Evolutionary conservation across 2,797 vertebrate genomes (phyloP), one percentile per base, ranked within the genome.

Genomic region (Sebastes ruberrimus): DNA sequence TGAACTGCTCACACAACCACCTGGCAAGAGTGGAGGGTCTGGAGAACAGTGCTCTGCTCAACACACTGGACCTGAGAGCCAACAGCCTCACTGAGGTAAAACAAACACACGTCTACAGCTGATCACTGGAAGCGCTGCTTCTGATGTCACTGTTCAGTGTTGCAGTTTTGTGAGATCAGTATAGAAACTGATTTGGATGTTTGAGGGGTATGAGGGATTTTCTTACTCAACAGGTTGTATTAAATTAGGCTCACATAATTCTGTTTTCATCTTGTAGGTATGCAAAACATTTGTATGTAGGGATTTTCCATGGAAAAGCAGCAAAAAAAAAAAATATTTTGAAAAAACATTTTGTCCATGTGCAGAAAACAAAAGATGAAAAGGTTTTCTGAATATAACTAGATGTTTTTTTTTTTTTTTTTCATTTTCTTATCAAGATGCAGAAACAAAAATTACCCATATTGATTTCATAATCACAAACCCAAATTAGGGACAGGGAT

Each of bases 1-100:
- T 99, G 78, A 96, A 97, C 92, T 98, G 97, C 84, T 98, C 97
- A 10, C 94, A 97, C 93, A 99, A 99, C 94, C 95, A 98, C 90
- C 96, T 99, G 79, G 93, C 89, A 23, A 82, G 88, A 1, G 78
- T 97, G 80, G 96, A 98, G 82, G 97, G 95, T 66, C 95, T 99
- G 92, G 96, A 97, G 89, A 96, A 95, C 83, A 97, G 95, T 76
- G 96, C 94, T 68, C 95, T 99, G 35, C 97, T 99, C 32, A 95
- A 95, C 68, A 95, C 95, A 20, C 90, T 99, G 90, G 97, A 97
- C 80, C 94, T 98, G 86, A 96, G 95, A 60, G 96, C 96, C 90
- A 99, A 99, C 95, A 96, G 94, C 77, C 95, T 99, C n/a, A 95
- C 91, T 73, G 95, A 98, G 97, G 98, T 99, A 96, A 70, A 57